phyloP scores from a whole-genome alignment of 2,797 vertebrate genomes.

The Acipenser oxyrinchus region DNA sequence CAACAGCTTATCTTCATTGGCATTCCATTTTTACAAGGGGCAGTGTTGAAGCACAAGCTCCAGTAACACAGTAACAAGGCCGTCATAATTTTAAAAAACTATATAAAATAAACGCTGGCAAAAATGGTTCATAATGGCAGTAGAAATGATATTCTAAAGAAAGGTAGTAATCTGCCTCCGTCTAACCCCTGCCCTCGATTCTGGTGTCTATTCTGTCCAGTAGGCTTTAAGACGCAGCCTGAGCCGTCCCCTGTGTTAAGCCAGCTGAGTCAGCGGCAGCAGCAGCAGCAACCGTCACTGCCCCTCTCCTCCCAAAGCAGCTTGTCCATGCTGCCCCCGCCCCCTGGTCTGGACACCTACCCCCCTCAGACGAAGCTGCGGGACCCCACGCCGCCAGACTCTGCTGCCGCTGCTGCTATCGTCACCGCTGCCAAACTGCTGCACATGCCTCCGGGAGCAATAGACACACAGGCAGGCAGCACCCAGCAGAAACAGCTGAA shows the following conservation, averaged over 20 bases:
- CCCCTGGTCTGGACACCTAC: slow-evolving; percentile 63
- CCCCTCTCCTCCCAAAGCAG: slow-evolving; percentile 55
- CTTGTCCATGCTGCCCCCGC: slow-evolving; percentile 34
- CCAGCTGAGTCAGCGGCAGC: slow-evolving; percentile 80
- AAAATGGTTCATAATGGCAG: background rate
- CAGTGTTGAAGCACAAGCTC: too few species aligned
- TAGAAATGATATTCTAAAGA: background rate
- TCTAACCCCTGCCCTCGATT: slow-evolving; percentile 2
- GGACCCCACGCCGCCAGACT: slow-evolving; percentile 53
- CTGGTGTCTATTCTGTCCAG: slow-evolving; percentile 32
- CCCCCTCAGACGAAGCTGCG: slow-evolving; percentile 51
- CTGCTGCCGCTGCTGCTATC: slow-evolving; percentile 37
- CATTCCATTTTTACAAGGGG: too few species aligned
- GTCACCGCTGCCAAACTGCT: slow-evolving; percentile 50
- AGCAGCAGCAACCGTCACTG: slow-evolving; percentile 53
- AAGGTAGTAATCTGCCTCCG: background rate
- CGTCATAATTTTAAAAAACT: too few species aligned
- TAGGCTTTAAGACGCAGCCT: slow-evolving; percentile 88
- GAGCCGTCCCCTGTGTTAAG: slow-evolving; percentile 92
- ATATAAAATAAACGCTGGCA: too few species aligned
- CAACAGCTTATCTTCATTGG: too few species aligned
- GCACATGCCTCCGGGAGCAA: slow-evolving; percentile 60
- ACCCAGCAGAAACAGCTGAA: slow-evolving; percentile 82
- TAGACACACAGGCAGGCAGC: slow-evolving; percentile 60
- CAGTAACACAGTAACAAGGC: too few species aligned